phyloP scores from a whole-genome alignment of 1,140 invertebrate species.

The Elysia chlorotica region DNA sequence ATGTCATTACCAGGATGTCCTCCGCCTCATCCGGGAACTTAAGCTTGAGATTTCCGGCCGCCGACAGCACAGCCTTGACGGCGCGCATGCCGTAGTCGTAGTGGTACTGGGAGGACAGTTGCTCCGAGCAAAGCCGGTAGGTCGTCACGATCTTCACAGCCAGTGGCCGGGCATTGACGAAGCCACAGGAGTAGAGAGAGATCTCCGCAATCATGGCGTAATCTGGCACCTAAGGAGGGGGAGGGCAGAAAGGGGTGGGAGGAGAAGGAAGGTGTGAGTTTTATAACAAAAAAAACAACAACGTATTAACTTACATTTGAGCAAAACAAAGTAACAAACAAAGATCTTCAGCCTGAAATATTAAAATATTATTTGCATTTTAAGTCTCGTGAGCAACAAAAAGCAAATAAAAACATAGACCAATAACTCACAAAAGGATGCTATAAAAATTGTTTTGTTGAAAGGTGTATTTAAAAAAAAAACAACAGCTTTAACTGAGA shows the following conservation, averaged over 20 bases:
- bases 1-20: slow-evolving; percentile 61
- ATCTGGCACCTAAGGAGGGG: slow-evolving; percentile 51
- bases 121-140: slow-evolving; percentile 63
- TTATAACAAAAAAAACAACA: too few relatives aligned
- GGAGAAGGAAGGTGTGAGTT: not conserved
- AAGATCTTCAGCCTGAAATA: too few relatives aligned
- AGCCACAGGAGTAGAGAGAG: slow-evolving; percentile 63
- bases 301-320: not conserved
- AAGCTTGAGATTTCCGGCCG: slow-evolving; percentile 63
- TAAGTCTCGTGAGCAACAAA: too few relatives aligned
- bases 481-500: too few relatives aligned
- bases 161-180: slow-evolving; percentile 59
- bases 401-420: too few relatives aligned
- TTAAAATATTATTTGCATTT: too few relatives aligned
- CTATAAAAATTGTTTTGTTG: too few relatives aligned
- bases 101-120: slow-evolving; percentile 63
- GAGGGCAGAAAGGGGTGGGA: not conserved
- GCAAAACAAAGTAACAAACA: not conserved
- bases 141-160: slow-evolving; percentile 63
- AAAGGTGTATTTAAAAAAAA: too few relatives aligned
- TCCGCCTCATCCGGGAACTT: slow-evolving; percentile 63
- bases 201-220: slow-evolving; percentile 65
- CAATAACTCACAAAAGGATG: too few relatives aligned
- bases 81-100: slow-evolving; percentile 65
- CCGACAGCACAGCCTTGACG: slow-evolving; percentile 63